Evolutionary conservation across 2,797 vertebrate genomes (phyloP).

Genomic region (Gobionotothen gibberifrons): DNA sequence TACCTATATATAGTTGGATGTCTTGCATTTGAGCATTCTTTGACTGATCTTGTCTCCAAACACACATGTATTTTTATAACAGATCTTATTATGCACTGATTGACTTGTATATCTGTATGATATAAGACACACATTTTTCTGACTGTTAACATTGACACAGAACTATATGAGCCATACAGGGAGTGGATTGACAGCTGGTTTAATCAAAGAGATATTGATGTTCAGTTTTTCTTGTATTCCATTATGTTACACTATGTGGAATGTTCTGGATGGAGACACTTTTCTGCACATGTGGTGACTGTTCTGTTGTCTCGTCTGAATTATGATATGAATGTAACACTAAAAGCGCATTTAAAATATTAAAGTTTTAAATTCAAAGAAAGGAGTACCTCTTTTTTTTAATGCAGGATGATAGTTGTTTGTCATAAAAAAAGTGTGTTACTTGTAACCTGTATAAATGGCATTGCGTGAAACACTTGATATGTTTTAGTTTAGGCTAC

Average conservation of each 20-base stretch:
- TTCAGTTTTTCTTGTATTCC: too few species aligned
- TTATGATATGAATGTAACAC: background rate
- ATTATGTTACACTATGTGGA: background rate
- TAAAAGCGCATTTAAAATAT: background rate
- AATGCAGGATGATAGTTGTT: background rate
- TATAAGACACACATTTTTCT: background rate
- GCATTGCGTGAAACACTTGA: too few species aligned
- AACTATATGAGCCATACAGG: background rate
- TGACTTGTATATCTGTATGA: background rate
- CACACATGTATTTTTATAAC: too few species aligned
- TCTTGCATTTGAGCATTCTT: too few species aligned
- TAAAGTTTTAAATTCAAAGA: background rate
- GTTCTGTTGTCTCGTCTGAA: background rate
- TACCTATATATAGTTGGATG: too few species aligned
- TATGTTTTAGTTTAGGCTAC: too few species aligned
- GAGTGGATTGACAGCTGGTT: too few species aligned
- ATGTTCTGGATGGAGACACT: background rate
- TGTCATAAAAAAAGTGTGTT: background rate
- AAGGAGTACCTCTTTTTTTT: too few species aligned
- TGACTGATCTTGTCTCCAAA: too few species aligned
- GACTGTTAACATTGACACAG: background rate
- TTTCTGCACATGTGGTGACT: background rate
- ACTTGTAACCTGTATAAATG: too few species aligned
- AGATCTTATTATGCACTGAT: background rate
- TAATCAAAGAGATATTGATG: background rate